Evolutionary conservation across 2,797 vertebrate genomes (phyloP).

Genomic region (Pempheris klunzingeri): DNA sequence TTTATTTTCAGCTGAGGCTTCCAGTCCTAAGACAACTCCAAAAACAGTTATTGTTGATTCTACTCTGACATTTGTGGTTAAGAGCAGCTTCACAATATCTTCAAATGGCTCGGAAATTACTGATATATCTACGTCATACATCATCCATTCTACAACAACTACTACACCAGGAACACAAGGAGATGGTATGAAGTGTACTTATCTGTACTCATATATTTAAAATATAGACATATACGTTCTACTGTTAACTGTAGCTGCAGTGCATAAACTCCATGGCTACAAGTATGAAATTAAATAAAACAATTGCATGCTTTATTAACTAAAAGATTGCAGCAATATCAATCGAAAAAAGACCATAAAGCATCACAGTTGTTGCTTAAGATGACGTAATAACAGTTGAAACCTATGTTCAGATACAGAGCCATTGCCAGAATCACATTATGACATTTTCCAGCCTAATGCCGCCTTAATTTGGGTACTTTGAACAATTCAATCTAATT

Average conservation of each 20-base stretch:
- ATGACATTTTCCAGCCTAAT: not conserved
- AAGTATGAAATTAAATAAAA: not conserved
- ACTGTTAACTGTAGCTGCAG: not conserved
- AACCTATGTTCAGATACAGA: not conserved
- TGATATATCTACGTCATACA: not conserved
- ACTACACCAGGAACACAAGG: not conserved
- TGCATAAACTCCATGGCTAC: not conserved
- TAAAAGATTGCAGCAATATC: not conserved
- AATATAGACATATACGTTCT: not conserved
- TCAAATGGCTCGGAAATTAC: not conserved
- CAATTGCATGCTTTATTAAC: not conserved
- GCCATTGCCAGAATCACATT: not conserved
- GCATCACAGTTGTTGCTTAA: no score
- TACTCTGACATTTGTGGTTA: not conserved
- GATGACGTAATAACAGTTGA: not conserved
- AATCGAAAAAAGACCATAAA: not conserved
- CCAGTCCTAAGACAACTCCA: not conserved
- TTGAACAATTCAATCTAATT: not conserved
- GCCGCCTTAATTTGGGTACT: not conserved
- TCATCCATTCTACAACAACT: not conserved
- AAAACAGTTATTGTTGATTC: not conserved
- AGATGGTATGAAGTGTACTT: constrained; percentile 1
- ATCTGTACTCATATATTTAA: not conserved
- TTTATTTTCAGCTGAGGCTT: constrained; percentile 1
- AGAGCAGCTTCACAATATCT: not conserved